A percentile compares a stretch with the other conserved stretches of the same genome.
Evolutionary conservation across 1,140 invertebrate species (phyloP).

Genomic region (Gryon sp.): DNA sequence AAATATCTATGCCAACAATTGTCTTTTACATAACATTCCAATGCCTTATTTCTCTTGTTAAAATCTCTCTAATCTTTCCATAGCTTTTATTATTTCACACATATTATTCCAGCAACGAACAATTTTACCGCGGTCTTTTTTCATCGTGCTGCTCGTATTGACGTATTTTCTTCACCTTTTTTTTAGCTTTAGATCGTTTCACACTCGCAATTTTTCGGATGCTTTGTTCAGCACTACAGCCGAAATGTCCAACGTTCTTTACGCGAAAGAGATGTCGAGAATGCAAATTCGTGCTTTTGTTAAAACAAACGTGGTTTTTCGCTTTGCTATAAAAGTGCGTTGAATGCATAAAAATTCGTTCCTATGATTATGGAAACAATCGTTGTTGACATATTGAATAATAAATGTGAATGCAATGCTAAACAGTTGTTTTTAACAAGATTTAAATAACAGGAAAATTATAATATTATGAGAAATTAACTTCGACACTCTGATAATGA

Average conservation of each 20-base stretch:
- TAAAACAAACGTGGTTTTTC: slow-evolving; percentile 37
- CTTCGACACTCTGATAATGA: too few species aligned
- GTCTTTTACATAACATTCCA: slow-evolving; percentile 24
- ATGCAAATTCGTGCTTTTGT: slow-evolving; percentile 53
- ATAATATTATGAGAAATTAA: too few species aligned
- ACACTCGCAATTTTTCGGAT: slow-evolving; percentile 43
- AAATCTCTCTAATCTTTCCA: slow-evolving; percentile 5
- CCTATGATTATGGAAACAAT: not conserved
- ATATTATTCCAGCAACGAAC: too few species aligned
- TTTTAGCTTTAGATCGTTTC: slow-evolving; percentile 15
- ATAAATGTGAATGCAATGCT: too few species aligned
- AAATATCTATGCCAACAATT: slow-evolving; percentile 41
- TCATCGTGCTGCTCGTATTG: slow-evolving; percentile 28
- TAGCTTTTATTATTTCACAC: too few species aligned
- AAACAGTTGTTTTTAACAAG: too few species aligned
- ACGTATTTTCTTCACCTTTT: slow-evolving; percentile 28
- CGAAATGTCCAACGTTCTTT: slow-evolving; percentile 38
- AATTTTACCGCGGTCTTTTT: slow-evolving; percentile 3
- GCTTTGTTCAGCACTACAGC: slow-evolving; percentile 28
- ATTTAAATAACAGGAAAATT: too few species aligned
- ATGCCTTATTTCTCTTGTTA: slow-evolving; percentile 3
- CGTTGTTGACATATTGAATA: too few species aligned
- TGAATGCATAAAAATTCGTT: slow-evolving; percentile 8
- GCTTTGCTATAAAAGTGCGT: not conserved
- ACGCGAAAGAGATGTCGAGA: slow-evolving; percentile 16